phyloP scores from a whole-genome alignment of 2,888 invertebrate species.

The Tineola bisselliella region DNA sequence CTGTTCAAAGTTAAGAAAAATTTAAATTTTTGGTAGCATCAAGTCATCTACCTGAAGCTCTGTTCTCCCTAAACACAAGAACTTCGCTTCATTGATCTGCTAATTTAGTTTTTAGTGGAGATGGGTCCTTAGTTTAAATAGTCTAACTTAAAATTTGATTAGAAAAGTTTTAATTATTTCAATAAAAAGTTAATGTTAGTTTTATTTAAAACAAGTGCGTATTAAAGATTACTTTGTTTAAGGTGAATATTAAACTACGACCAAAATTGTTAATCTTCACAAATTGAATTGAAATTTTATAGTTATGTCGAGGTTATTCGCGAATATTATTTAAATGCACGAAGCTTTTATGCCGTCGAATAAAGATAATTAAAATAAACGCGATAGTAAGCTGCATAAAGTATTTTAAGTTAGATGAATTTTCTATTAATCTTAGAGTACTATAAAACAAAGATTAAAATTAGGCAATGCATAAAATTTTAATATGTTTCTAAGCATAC shows the following conservation, averaged over 20 bases:
- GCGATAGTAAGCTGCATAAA: no score
- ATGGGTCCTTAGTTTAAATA: neutral
- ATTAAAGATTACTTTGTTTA: no score
- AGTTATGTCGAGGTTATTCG: no score
- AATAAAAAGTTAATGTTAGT: neutral
- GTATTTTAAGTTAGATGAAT: neutral
- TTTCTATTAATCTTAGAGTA: neutral
- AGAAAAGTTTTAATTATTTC: neutral
- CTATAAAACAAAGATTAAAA: neutral
- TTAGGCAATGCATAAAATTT: constrained; percentile 6
- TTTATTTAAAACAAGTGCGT: no score
- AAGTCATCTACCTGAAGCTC: neutral
- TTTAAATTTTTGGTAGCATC: neutral
- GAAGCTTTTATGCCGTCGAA: no score
- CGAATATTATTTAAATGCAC: no score
- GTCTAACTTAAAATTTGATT: neutral
- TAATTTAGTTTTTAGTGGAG: neutral
- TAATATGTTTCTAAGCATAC: constrained; percentile 16
- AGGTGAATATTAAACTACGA: no score
- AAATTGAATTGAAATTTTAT: no score
- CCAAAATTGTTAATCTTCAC: no score
- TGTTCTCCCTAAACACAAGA: neutral
- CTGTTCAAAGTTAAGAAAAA: neutral
- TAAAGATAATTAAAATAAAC: no score
- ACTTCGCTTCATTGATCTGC: neutral